Evolutionary conservation across 2,888 invertebrate genomes (phyloP).

Genomic region (Ditula angustiorana): DNA sequence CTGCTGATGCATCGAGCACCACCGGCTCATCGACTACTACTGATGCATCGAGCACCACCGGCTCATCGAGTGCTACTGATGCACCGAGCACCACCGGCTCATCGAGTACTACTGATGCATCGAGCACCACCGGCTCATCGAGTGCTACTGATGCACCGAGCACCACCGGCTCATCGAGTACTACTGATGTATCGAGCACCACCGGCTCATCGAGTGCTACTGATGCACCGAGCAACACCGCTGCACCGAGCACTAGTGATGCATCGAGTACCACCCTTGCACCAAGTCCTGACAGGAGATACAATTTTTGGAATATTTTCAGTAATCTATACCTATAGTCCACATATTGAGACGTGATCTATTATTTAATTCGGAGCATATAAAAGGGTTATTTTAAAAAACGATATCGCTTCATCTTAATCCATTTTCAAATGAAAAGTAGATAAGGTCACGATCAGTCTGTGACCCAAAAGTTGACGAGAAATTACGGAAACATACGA

Average conservation of each 20-base stretch:
- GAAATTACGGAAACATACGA: too few relatives aligned
- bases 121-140: not conserved
- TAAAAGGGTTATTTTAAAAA: too few relatives aligned
- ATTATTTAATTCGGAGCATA: too few relatives aligned
- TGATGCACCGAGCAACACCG: not conserved
- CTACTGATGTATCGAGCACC: too few relatives aligned
- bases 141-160: not conserved
- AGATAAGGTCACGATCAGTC: too few relatives aligned
- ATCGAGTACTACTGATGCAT: not conserved
- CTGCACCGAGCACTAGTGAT: not conserved
- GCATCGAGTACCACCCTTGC: not conserved
- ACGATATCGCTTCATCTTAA: too few relatives aligned
- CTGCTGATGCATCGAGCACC: not conserved
- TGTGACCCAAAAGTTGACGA: too few relatives aligned
- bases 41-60: not conserved
- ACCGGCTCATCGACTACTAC: not conserved
- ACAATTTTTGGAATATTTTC: not conserved
- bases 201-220: not conserved
- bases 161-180: not conserved
- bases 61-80: not conserved
- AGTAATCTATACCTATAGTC: too few relatives aligned
- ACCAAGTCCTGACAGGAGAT: too few relatives aligned
- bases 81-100: not conserved
- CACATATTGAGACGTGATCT: not conserved
- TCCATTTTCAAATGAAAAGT: too few relatives aligned